Percentiles rank a stretch among this genome's conserved stretches.
These are phyloP conservation scores for Notechis scutatus DNA, from an alignment of 2,113 vertebrate species.

Conservation along the genomic window DNA sequence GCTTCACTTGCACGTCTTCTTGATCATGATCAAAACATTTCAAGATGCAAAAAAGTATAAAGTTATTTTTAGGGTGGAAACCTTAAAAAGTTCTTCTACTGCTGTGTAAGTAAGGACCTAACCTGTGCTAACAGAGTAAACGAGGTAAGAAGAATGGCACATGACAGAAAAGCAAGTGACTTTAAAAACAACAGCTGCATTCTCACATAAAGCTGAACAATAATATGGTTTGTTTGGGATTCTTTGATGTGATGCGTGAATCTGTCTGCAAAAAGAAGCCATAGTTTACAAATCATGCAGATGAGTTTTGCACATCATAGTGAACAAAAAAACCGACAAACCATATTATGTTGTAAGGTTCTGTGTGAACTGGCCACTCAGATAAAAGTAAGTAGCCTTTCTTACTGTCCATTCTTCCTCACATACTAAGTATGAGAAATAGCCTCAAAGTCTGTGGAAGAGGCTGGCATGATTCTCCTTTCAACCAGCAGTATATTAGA, in stretches of 20 bases:
- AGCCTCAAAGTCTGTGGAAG: constrained; percentile 57
- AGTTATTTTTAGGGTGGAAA: constrained; percentile 13
- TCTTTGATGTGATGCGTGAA: neutral
- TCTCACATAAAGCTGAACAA: neutral
- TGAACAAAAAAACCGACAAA: neutral
- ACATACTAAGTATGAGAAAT: constrained; percentile 61
- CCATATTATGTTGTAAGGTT: neutral
- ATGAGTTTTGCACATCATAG: neutral
- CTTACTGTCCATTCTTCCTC: constrained; percentile 49
- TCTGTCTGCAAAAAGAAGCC: neutral
- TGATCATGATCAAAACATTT: neutral
- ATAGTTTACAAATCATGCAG: neutral
- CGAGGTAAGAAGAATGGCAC: neutral
- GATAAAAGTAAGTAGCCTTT: constrained; percentile 6
- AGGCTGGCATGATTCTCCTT: constrained; percentile 49
- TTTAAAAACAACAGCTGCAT: constrained; percentile 6
- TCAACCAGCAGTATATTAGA: constrained; percentile 36
- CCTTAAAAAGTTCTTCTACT: rapidly evolving
- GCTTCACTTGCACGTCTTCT: neutral
- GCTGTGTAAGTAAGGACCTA: neutral
- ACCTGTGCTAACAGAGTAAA: neutral
- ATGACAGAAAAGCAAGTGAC: constrained; percentile 45
- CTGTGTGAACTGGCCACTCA: neutral
- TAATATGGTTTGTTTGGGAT: neutral
- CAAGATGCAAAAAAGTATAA: neutral